Percentiles rank a stretch among this genome's conserved stretches.
phyloP scores from a whole-genome alignment of 2,797 vertebrate genomes.

The Corythornis leucogaster region DNA sequence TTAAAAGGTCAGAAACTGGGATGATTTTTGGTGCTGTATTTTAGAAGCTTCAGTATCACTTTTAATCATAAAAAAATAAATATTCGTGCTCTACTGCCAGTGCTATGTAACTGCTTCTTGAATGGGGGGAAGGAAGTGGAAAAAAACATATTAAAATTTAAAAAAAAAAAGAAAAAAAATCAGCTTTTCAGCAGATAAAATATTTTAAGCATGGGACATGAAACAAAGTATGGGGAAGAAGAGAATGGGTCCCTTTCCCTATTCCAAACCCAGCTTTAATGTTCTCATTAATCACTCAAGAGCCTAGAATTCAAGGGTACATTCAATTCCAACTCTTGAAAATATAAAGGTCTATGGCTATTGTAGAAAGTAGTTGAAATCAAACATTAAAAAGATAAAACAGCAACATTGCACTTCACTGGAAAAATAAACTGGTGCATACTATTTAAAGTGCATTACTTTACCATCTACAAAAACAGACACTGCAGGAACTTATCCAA shows the following conservation, averaged over 20 bases:
- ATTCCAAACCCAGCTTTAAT: conserved; percentile 33
- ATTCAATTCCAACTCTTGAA: conserved; percentile 65
- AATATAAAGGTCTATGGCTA: conserved; percentile 59
- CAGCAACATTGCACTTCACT: conserved; percentile 66
- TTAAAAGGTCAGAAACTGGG: neutral
- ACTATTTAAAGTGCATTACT: conserved; percentile 75
- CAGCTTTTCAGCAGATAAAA: conserved; percentile 24
- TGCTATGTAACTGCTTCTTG: conserved; percentile 24
- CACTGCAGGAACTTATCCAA: neutral
- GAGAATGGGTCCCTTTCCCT: neutral
- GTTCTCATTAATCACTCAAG: conserved; percentile 19
- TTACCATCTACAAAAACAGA: conserved; percentile 10
- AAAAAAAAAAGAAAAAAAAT: neutral
- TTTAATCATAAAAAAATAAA: conserved; percentile 61
- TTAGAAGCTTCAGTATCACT: conserved; percentile 24
- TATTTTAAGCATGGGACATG: neutral
- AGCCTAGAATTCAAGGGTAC: conserved; percentile 52
- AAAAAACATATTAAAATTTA: neutral
- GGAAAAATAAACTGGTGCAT: conserved; percentile 61
- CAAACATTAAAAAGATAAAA: conserved; percentile 53
- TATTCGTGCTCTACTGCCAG: conserved; percentile 19
- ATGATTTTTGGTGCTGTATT: conserved; percentile 41
- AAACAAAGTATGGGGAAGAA: neutral
- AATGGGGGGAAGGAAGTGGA: neutral
- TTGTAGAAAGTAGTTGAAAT: conserved; percentile 45